phyloP scores from a whole-genome alignment of 1,140 invertebrate species.

The Calosoma granatense region DNA sequence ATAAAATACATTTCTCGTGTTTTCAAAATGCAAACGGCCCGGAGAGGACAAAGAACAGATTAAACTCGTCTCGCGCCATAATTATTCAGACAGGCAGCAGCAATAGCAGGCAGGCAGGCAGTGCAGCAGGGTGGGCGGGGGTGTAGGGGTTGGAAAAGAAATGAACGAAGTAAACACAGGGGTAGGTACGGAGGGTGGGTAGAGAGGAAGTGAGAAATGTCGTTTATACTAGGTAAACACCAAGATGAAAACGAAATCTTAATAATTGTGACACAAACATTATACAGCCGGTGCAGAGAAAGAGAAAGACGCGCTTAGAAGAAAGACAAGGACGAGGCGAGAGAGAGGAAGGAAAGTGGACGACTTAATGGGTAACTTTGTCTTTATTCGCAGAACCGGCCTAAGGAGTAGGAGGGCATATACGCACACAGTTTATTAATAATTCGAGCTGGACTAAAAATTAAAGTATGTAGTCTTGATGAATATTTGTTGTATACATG shows the following conservation, averaged over 20 bases:
- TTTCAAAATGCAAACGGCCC: background rate
- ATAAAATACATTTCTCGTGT: constrained; percentile 5
- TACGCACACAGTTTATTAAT: too few relatives aligned
- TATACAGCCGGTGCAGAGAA: constrained; percentile 15
- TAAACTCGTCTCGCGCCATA: constrained; percentile 1
- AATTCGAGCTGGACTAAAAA: too few relatives aligned
- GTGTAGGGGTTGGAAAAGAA: constrained; percentile 9
- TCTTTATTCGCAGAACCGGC: too few relatives aligned
- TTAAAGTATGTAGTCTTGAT: too few relatives aligned
- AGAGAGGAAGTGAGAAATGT: constrained; percentile 15
- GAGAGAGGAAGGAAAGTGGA: background rate
- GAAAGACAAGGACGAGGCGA: too few relatives aligned
- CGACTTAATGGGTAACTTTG: too few relatives aligned
- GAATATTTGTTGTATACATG: too few relatives aligned
- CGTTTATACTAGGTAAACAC: constrained; percentile 26
- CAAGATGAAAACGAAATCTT: constrained; percentile 30
- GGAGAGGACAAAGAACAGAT: constrained; percentile 7
- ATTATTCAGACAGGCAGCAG: too few relatives aligned
- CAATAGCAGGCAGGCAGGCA: too few relatives aligned
- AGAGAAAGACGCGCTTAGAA: too few relatives aligned
- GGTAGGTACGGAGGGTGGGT: background rate
- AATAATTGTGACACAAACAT: constrained; percentile 29
- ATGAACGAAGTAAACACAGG: constrained; percentile 5
- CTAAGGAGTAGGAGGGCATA: too few relatives aligned
- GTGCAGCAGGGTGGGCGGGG: too few relatives aligned